Base-by-base conservation (phyloP, 2,888 invertebrate species). In the Lasiommata megera region DNA sequence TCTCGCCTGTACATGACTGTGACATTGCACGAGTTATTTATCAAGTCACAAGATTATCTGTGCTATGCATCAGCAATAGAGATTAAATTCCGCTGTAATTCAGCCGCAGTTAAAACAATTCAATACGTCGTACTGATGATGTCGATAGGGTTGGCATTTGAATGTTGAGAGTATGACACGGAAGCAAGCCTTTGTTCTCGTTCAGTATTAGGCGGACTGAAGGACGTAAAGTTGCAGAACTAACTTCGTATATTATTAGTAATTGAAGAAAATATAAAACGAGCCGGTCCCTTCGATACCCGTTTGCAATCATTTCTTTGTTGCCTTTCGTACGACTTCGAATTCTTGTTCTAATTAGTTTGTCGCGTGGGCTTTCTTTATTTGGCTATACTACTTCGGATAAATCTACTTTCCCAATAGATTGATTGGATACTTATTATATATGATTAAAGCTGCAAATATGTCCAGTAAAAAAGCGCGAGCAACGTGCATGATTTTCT, bases 11-110 rank as follows among this genome's bases (percentile, higher is more conserved):
- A 46, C 9, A 29, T 6, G 29, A 29, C 9, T 23, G n/a, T 28
- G 68, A 65, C 70, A 71, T 69, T 73, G 69, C 69, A 70, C 69
- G 68, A 72, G 72, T 73, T 68, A 64, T 64, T 72, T 77, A 68
- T 67, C 73, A 65, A 64, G 59, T 53, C 66, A 63, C 61, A 60
- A 68, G 62, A 66, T 68, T 57, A 57, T 79, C 78, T 64, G 70
- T 77, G 70, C 44, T 64, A 58, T 68, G 71, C 76, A 78, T 51
- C 60, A 3, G 7, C 7, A 1, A 38, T 52, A 60, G 38, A 55
- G 56, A 36, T 37, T 16, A 28, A 37, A 46, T 63, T 63, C 65
- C 40, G 37, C 12, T 59, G 40, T 43, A 6, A 50, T 61, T 60
- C n/a, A 64, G 58, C 58, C 58, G 58, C 65, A 65, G 67, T 71